phyloP scores from a whole-genome alignment of 1,140 invertebrate genomes.

The Globodera ellingtonae region DNA sequence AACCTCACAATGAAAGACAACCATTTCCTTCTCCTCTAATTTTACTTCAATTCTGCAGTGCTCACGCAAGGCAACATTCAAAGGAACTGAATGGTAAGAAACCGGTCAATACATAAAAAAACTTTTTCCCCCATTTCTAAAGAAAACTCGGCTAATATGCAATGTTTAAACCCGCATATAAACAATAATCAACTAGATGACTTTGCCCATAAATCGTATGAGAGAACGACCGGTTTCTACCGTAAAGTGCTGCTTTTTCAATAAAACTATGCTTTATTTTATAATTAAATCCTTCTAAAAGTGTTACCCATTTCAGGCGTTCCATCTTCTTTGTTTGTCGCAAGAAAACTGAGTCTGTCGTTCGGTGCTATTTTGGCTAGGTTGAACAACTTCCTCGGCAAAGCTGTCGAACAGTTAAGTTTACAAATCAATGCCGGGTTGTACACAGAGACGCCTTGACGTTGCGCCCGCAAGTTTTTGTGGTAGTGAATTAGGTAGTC shows the following conservation, averaged over 20 bases:
- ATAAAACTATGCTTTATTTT: background rate
- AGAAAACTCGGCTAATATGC: too few relatives aligned
- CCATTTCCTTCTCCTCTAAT: slow-evolving; percentile 10
- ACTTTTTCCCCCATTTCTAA: too few relatives aligned
- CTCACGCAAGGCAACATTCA: slow-evolving; percentile 30
- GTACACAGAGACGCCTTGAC: slow-evolving; percentile 20
- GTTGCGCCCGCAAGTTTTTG: slow-evolving; percentile 3
- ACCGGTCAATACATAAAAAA: too few relatives aligned
- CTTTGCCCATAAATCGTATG: too few relatives aligned
- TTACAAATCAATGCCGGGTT: slow-evolving; percentile 38
- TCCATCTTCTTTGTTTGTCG: slow-evolving; percentile 7
- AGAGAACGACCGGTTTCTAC: too few relatives aligned
- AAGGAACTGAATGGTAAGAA: slow-evolving; percentile 13
- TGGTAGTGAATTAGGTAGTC: slow-evolving; percentile 33
- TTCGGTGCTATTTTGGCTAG: slow-evolving; percentile 21
- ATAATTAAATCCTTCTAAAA: background rate
- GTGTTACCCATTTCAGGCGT: background rate
- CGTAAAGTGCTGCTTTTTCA: too few relatives aligned
- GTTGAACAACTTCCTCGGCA: slow-evolving; percentile 26
- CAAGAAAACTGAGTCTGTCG: background rate
- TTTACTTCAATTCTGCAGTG: slow-evolving; percentile 16
- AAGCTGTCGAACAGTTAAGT: slow-evolving; percentile 27
- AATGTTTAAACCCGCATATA: too few relatives aligned
- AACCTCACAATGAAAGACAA: slow-evolving; percentile 29
- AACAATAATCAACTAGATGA: too few relatives aligned